These are phyloP conservation scores for Uropetala carovei DNA, from an alignment of 2,888 invertebrate species.

Conservation along the genomic window DNA sequence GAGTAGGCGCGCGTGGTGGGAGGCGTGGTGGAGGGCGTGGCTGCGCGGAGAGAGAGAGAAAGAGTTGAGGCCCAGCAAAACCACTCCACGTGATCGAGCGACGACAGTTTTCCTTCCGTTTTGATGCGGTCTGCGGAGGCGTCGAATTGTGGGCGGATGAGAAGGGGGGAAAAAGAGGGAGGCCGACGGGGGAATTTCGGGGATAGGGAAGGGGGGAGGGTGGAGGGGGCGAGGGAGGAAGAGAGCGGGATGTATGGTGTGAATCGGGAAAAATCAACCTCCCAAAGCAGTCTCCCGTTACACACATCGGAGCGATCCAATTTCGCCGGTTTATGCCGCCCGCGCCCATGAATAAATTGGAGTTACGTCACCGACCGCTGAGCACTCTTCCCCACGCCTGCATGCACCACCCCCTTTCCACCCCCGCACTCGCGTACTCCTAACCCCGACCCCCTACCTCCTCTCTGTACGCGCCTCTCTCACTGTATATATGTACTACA, in stretches of 20 bases:
- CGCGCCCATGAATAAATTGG: conserved; percentile 64
- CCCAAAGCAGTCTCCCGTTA: conserved; percentile 59
- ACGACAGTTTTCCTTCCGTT: conserved; percentile 60
- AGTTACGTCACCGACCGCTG: conserved; percentile 52
- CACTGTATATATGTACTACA: neutral
- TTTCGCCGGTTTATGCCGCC: conserved; percentile 62
- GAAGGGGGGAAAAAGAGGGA: neutral
- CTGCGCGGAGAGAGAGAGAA: neutral
- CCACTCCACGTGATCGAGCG: conserved; percentile 47
- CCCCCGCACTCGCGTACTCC: neutral
- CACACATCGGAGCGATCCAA: conserved; percentile 59
- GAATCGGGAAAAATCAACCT: conserved; percentile 62
- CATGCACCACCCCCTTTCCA: neutral
- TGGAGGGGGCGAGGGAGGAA: neutral
- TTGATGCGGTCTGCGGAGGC: conserved; percentile 61
- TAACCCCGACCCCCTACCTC: neutral
- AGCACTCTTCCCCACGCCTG: neutral
- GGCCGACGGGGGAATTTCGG: neutral
- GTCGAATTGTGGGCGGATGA: conserved; percentile 39
- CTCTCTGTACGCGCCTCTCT: neutral
- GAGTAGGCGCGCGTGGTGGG: neutral
- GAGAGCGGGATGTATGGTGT: neutral
- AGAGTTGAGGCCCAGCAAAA: neutral
- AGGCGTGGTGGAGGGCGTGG: neutral
- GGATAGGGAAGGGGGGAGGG: neutral